A percentile compares a stretch with the other conserved stretches of the same genome.
Conservation (phyloP, 2,888 invertebrate genomes). For the Hyppa rectilinea region DNA sequence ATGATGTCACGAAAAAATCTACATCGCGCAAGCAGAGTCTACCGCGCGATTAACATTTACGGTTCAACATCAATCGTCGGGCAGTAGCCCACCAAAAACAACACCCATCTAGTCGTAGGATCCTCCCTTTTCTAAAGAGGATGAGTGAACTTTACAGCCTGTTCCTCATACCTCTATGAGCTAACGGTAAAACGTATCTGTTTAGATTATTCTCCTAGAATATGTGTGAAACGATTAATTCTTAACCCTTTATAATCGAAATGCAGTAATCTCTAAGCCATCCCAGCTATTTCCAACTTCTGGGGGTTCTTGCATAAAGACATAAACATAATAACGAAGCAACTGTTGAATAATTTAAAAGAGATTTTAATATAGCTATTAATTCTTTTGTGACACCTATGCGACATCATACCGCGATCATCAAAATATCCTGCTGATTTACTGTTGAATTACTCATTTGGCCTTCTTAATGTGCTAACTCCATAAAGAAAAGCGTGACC, state of each 20-base stretch:
- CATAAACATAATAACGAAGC: not conserved
- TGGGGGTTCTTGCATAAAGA: not conserved
- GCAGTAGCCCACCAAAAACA: too few species aligned
- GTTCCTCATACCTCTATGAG: too few species aligned
- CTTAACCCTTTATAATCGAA: not conserved
- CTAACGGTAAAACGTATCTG: too few species aligned
- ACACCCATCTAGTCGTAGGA: too few species aligned
- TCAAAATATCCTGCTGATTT: slow-evolving; percentile 13
- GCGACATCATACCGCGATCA: slow-evolving; percentile 8
- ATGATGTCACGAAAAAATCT: too few species aligned
- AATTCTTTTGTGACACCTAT: not conserved
- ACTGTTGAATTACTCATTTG: slow-evolving; percentile 22
- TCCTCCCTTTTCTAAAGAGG: too few species aligned
- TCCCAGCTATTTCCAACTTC: not conserved
- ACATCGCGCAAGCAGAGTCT: too few species aligned
- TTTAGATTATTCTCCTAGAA: too few species aligned
- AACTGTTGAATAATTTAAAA: not conserved
- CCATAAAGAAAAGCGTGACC: slow-evolving; percentile 30
- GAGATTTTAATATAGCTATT: not conserved
- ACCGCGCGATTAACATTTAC: too few species aligned
- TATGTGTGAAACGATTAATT: not conserved
- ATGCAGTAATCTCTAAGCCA: not conserved
- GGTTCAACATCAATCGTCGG: too few species aligned
- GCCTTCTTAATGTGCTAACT: slow-evolving; percentile 8
- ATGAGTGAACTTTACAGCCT: too few species aligned